Base-by-base conservation (phyloP, 2,888 invertebrate species). In the Onchidella celtica region DNA sequence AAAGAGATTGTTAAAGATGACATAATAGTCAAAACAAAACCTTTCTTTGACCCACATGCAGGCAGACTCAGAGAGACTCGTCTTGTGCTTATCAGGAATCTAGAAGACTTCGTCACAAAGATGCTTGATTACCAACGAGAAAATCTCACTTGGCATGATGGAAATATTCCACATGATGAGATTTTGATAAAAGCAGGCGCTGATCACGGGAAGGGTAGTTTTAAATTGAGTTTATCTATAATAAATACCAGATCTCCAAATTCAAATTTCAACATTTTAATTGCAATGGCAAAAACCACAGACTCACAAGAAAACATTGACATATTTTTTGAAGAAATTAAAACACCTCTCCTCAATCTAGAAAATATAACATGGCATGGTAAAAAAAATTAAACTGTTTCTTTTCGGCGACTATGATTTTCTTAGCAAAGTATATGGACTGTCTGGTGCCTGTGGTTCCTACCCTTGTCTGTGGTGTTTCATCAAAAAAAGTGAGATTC, bases 381-480 rank as follows among this genome's bases (percentile, higher is more conserved):
- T 27, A 70, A 70, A 40, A n/a, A 36, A n/a, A 40, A 24, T 70
- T 38, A 36, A 24, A 21, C 21, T 72, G 3, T 72, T 72, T 24
- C 38, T 72, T 2, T 72, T 72, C 29, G 72, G 72, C 21, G 72
- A 72, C 29, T 47, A 47, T 27, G 72, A 11, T 27, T 72, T 72
- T 47, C 27, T 72, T 27, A 32, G 2, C 11, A 72, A 72, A 72
- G n/a, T 27, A 4, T 72, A 47, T 55, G 72, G 72, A 27, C 34
- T 72, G 47, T 72, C 72, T 24, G 72, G 72, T 21, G 11, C 47
- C 40, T 27, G 47, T n/a, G 72, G 55, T 11, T 27, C 72, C 47
- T 72, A 72, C 29, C 72, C 55, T 6, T 72, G 72, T 27, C 55
- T 72, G 17, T 72, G 72, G 72, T 72, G 72, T 47, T 32, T 55